Conservation (phyloP, 53 echinoderm and acorn worm species). For the Henricia sp. region DNA sequence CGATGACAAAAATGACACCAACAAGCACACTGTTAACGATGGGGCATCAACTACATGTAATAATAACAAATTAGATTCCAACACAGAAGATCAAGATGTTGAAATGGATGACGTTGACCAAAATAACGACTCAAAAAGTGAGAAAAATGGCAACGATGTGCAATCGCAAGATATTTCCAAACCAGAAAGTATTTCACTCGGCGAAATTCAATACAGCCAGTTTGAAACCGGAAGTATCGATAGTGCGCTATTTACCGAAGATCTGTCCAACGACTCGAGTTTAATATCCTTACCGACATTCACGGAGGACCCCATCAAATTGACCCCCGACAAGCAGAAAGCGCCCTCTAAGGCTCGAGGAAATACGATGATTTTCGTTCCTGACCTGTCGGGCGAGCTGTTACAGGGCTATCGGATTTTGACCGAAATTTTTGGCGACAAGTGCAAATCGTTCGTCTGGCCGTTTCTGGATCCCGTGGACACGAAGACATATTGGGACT, state of each 20-base stretch:
- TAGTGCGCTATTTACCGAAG: neutral
- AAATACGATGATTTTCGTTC: slow-evolving; percentile 52
- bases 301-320: neutral
- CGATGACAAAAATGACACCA: neutral
- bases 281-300: neutral
- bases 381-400: slow-evolving; percentile 54
- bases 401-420: slow-evolving; percentile 76
- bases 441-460: slow-evolving; percentile 79
- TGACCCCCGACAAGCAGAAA: slow-evolving; percentile 9
- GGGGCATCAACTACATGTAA: slow-evolving; percentile 7
- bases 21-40: neutral
- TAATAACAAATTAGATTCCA: too few relatives aligned
- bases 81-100: too few relatives aligned
- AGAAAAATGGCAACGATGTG: too few relatives aligned
- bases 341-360: slow-evolving; percentile 58
- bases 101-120: too few relatives aligned
- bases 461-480: slow-evolving; percentile 82
- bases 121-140: too few relatives aligned
- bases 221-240: neutral
- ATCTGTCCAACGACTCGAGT: neutral
- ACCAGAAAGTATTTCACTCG: neutral
- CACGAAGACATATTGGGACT: slow-evolving; percentile 69
- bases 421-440: slow-evolving; percentile 69
- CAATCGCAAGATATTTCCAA: neutral
- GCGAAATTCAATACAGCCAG: neutral